Evolutionary conservation across 2,797 vertebrate species (phyloP).

Genomic region (Poecile montanus): DNA sequence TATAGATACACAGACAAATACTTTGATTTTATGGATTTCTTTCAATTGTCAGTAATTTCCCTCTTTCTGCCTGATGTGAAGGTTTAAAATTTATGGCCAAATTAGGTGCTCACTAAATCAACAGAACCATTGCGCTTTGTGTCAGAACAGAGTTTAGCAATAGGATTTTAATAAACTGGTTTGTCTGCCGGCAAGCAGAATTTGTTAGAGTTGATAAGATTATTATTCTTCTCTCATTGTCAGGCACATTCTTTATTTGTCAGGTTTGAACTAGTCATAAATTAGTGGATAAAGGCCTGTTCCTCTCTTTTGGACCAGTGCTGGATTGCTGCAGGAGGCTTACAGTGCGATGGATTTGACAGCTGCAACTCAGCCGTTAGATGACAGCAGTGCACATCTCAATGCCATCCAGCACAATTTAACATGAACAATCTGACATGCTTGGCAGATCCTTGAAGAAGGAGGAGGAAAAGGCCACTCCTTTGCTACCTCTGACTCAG

Average conservation of each 20-base stretch:
- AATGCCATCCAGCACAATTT: constrained; percentile 58
- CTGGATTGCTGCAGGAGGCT: constrained; percentile 2
- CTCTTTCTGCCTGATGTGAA: neutral
- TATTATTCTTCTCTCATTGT: constrained; percentile 1
- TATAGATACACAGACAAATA: neutral
- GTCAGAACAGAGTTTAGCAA: neutral
- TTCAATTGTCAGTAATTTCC: neutral
- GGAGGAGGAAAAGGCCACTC: constrained; percentile 24
- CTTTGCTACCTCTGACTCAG: constrained; percentile 20
- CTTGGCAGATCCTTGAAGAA: constrained; percentile 54
- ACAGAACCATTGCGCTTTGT: neutral
- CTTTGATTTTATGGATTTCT: neutral
- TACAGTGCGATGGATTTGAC: neutral
- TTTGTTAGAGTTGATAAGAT: neutral
- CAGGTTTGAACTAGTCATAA: neutral
- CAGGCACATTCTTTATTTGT: neutral
- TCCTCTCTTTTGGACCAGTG: neutral
- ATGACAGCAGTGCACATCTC: constrained; percentile 41
- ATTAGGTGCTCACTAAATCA: neutral
- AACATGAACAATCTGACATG: constrained; percentile 47
- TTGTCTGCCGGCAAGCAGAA: constrained; percentile 2
- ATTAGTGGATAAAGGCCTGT: constrained; percentile 8
- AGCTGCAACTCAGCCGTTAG: neutral
- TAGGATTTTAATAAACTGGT: neutral
- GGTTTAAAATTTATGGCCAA: neutral